These are phyloP conservation scores for Belonocnema kinseyi DNA, from an alignment of 1,140 invertebrate species.

Conservation along the genomic window DNA sequence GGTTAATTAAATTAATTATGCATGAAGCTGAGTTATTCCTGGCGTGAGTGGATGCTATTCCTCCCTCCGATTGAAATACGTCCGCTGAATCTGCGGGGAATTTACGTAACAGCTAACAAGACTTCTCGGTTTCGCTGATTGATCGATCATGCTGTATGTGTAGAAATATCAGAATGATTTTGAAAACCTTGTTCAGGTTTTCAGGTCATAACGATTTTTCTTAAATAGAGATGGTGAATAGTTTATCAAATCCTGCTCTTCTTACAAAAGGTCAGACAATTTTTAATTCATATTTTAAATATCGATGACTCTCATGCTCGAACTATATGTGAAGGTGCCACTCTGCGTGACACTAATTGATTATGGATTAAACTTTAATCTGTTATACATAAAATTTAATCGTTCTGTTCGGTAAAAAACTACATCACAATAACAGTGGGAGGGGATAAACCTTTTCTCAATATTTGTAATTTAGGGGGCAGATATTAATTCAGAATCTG, in stretches of 20 bases:
- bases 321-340: too few species aligned
- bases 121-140: constrained; percentile 18
- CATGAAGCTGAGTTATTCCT: constrained; percentile 11
- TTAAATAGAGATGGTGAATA: not conserved
- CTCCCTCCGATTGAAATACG: constrained; percentile 26
- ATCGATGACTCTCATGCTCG: too few species aligned
- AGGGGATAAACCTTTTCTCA: too few species aligned
- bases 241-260: not conserved
- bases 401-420: too few species aligned
- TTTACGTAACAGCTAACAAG: constrained; percentile 26
- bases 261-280: too few species aligned
- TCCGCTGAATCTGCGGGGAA: constrained; percentile 16
- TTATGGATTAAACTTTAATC: too few species aligned
- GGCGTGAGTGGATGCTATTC: constrained; percentile 20
- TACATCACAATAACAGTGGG: too few species aligned
- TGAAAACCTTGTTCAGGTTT: not conserved
- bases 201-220: not conserved
- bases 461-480: too few species aligned
- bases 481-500: too few species aligned
- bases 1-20: constrained; percentile 30
- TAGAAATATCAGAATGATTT: constrained; percentile 1
- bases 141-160: constrained; percentile 11
- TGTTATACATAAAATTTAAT: too few species aligned
- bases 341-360: too few species aligned
- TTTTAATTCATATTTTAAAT: too few species aligned